Evolutionary conservation across 1,140 invertebrate genomes (phyloP).

Genomic region (Platorchestia sp.): DNA sequence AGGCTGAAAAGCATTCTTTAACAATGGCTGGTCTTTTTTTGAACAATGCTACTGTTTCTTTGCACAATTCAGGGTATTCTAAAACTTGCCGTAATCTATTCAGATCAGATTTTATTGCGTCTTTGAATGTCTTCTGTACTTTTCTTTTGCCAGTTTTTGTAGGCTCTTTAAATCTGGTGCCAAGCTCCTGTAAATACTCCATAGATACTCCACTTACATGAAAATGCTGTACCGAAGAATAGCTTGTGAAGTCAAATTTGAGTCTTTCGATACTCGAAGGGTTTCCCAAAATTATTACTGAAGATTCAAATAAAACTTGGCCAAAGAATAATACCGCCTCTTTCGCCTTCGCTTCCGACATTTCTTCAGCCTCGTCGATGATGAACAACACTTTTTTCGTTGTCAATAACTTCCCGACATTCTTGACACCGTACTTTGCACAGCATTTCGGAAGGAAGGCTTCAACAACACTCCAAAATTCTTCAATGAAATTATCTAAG

Average conservation of each 20-base stretch:
- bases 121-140: constrained; percentile 36
- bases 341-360: constrained; percentile 29
- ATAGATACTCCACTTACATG: constrained; percentile 14
- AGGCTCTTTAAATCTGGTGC: constrained; percentile 21
- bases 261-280: constrained; percentile 6
- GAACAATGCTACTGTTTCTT: constrained; percentile 17
- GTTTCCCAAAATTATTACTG: constrained; percentile 13
- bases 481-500: constrained; percentile 20
- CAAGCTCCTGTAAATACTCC: constrained; percentile 22
- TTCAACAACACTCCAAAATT: constrained; percentile 32
- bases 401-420: constrained; percentile 23
- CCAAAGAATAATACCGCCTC: background rate
- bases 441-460: constrained; percentile 12
- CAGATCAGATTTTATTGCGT: constrained; percentile 5
- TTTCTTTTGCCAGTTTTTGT: constrained; percentile 39
- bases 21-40: constrained; percentile 27
- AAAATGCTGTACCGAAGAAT: constrained; percentile 26
- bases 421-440: constrained; percentile 34
- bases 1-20: constrained; percentile 44
- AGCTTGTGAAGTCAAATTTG: constrained; percentile 32
- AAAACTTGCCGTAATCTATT: constrained; percentile 5
- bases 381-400: constrained; percentile 43
- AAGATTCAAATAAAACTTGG: constrained; percentile 28
- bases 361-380: constrained; percentile 35
- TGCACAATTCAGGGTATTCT: constrained; percentile 8